A percentile compares a stretch with the other conserved stretches of the same genome.
Conservation (phyloP, 2,888 invertebrate genomes). For the Deroplatys truncata region DNA sequence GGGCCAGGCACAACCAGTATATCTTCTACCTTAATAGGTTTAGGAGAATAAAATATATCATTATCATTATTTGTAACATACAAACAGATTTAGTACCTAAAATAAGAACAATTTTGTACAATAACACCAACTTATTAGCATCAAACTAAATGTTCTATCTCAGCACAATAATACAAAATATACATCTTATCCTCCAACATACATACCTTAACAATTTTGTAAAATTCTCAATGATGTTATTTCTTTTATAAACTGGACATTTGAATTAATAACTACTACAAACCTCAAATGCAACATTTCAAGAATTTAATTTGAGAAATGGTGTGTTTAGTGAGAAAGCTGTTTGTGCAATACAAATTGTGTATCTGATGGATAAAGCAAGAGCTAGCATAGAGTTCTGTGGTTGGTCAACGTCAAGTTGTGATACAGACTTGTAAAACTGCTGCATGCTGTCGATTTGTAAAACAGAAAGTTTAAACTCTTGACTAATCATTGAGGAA, state of each 20-base stretch:
- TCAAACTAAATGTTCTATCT: not conserved
- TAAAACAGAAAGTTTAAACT: no score
- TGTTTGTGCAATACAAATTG: not conserved
- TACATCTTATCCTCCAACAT: not conserved
- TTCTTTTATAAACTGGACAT: not conserved
- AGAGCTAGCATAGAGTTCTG: not conserved
- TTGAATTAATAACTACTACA: not conserved
- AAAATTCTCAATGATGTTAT: not conserved
- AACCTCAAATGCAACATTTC: not conserved
- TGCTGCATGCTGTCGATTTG: no score
- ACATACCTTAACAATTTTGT: not conserved
- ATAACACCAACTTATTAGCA: not conserved
- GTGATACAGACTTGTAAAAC: no score
- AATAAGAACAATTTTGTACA: slow-evolving; percentile 9
- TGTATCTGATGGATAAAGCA: not conserved
- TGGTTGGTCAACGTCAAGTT: not conserved
- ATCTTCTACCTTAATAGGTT: not conserved
- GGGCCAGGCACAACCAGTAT: slow-evolving; percentile 3
- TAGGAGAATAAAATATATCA: slow-evolving; percentile 11
- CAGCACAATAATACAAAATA: slow-evolving; percentile 17
- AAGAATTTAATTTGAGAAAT: not conserved
- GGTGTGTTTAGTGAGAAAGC: not conserved
- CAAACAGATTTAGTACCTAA: not conserved
- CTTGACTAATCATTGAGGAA: no score
- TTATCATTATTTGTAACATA: not conserved